A percentile compares a stretch with the other conserved stretches of the same genome.
Evolutionary conservation across 2,888 invertebrate species (phyloP).

Genomic region (Seira sanloemensis): DNA sequence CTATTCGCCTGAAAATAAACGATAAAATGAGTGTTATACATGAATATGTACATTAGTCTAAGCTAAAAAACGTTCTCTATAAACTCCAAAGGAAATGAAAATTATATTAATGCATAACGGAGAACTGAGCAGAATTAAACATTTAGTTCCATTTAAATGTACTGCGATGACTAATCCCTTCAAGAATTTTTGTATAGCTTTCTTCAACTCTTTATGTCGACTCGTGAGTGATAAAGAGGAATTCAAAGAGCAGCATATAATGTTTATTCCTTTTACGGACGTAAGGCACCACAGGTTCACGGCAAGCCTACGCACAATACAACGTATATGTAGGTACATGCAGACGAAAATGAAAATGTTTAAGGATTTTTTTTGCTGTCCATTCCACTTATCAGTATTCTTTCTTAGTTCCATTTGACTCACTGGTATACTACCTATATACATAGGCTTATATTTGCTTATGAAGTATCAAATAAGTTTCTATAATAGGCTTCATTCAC

Average conservation of each 20-base stretch:
- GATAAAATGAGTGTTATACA: conserved; percentile 25
- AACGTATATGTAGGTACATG: not conserved
- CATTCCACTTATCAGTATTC: too few species aligned
- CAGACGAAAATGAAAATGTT: too few species aligned
- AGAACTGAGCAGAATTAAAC: not conserved
- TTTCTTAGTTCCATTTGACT: too few species aligned
- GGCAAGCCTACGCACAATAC: not conserved
- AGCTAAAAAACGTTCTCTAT: conserved; percentile 53
- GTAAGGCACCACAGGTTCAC: not conserved
- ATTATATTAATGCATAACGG: conserved; percentile 8
- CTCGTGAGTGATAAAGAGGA: conserved; percentile 17
- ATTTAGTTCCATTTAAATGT: not conserved
- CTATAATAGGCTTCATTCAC: too few species aligned
- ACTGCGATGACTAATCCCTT: too few species aligned
- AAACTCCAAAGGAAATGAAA: not conserved
- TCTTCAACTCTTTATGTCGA: not conserved
- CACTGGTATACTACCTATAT: too few species aligned
- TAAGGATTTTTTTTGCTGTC: too few species aligned
- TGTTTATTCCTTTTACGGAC: not conserved
- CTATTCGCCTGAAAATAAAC: conserved; percentile 50
- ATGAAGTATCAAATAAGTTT: too few species aligned
- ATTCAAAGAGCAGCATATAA: not conserved
- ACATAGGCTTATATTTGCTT: too few species aligned
- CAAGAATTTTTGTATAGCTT: not conserved
- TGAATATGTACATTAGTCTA: too few species aligned